Evolutionary conservation across 2,888 invertebrate species (phyloP).

Genomic region (Bugula neritina): DNA sequence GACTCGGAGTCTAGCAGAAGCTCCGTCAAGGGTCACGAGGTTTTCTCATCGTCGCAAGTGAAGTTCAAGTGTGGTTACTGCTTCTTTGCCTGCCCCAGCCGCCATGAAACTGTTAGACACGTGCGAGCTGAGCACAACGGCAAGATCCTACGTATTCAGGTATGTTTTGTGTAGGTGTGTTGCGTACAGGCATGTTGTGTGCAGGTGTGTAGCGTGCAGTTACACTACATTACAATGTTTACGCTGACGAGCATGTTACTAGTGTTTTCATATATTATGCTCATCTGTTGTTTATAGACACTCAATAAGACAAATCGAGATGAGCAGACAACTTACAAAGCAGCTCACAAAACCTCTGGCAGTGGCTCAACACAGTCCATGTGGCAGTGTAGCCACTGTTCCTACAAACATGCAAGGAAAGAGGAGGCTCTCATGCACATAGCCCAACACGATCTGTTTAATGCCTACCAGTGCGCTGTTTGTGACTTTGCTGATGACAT

Average conservation of each 20-base stretch:
- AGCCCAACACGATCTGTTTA: conserved; percentile 37
- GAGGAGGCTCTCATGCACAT: conserved; percentile 43
- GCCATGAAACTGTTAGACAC: conserved; percentile 20
- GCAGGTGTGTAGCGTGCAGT: too few species aligned
- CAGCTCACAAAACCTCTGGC: conserved; percentile 3
- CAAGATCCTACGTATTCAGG: conserved; percentile 14
- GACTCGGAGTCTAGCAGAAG: neutral
- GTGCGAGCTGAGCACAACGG: conserved; percentile 16
- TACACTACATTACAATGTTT: too few species aligned
- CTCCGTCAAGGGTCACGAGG: neutral
- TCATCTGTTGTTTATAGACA: neutral
- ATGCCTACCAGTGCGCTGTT: conserved; percentile 77
- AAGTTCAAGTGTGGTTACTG: conserved; percentile 26
- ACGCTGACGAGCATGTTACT: too few species aligned
- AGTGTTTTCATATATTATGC: too few species aligned
- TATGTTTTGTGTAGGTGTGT: too few species aligned
- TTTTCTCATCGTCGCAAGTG: too few species aligned
- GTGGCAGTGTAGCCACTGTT: conserved; percentile 83
- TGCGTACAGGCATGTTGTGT: too few species aligned
- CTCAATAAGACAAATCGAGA: conserved; percentile 7
- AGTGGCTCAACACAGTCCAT: conserved; percentile 27
- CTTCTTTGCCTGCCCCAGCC: conserved; percentile 9
- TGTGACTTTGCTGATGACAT: conserved; percentile 87
- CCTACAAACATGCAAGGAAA: conserved; percentile 57
- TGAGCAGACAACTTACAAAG: conserved; percentile 24